Percentiles rank a stretch among this genome's conserved stretches.
Conservation (phyloP, 2,888 invertebrate species). For the Noctua fimbriata region DNA sequence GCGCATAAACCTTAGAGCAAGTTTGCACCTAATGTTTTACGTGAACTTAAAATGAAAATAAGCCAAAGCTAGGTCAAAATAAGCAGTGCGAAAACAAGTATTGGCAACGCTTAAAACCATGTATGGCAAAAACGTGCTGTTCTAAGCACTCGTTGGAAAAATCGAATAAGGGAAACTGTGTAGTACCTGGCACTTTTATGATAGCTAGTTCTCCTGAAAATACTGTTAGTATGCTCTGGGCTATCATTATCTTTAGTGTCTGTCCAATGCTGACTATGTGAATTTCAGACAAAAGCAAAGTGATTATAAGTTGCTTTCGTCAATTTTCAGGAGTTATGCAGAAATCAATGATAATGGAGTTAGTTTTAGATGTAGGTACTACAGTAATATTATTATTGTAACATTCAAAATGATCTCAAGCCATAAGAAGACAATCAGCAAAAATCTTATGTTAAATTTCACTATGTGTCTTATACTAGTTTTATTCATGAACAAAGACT, state of each 20-base stretch:
- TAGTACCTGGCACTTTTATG: conserved; percentile 18
- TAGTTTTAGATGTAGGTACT: not conserved
- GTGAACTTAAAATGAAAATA: conserved; percentile 33
- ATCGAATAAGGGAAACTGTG: conserved; percentile 51
- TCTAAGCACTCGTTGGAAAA: conserved; percentile 48
- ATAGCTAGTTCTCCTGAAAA: conserved; percentile 17
- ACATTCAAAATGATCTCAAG: not conserved
- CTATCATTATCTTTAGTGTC: not conserved
- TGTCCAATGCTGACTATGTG: not conserved
- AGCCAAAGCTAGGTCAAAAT: conserved; percentile 53
- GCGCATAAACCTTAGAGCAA: not conserved
- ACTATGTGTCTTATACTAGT: not conserved
- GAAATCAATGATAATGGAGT: not conserved
- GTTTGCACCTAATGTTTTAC: conserved; percentile 3
- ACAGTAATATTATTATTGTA: not conserved
- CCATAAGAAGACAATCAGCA: not conserved
- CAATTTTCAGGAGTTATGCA: not conserved
- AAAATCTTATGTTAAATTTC: not conserved
- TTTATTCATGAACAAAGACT: not conserved
- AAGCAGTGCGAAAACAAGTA: conserved; percentile 48
- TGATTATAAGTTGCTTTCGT: not conserved
- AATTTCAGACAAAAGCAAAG: not conserved
- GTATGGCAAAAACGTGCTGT: conserved; percentile 49
- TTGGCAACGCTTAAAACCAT: conserved; percentile 52
- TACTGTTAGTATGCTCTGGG: conserved; percentile 21